Percentiles rank a stretch among this genome's conserved stretches.
Evolutionary conservation across 2,113 vertebrate genomes (phyloP).

Genomic region (Pangasianodon hypophthalmus): DNA sequence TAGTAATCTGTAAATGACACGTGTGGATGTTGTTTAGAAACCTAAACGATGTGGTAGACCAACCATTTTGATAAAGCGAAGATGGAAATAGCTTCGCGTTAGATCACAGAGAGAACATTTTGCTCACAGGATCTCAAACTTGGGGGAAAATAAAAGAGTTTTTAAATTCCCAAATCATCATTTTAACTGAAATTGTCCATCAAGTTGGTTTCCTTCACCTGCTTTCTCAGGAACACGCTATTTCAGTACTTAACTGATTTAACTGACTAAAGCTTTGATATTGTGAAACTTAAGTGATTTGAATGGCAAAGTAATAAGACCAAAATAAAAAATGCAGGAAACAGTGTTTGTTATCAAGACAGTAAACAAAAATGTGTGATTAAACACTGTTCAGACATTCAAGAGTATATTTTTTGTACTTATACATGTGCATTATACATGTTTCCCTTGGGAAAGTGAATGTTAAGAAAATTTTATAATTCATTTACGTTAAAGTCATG

Average conservation of each 20-base stretch:
- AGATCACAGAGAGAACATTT: background rate
- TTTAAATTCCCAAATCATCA: conserved; percentile 27
- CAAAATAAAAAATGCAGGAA: too few species aligned
- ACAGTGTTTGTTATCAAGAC: background rate
- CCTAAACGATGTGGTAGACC: background rate
- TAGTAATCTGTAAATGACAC: background rate
- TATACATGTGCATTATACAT: background rate
- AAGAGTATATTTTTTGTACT: background rate
- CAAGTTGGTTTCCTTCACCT: conserved; percentile 58
- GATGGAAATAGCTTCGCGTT: background rate
- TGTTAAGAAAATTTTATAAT: background rate
- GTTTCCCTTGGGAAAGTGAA: background rate
- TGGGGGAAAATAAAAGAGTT: background rate
- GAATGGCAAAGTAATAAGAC: background rate
- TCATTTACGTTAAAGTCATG: background rate
- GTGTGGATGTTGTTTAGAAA: conserved; percentile 55
- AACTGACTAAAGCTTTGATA: background rate
- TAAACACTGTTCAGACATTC: background rate
- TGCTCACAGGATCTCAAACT: background rate
- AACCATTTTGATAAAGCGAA: conserved; percentile 5
- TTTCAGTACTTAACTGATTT: background rate
- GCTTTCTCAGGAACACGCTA: conserved; percentile 3
- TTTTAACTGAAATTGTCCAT: conserved; percentile 57
- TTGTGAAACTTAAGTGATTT: background rate
- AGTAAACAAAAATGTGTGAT: background rate